Evolutionary conservation across 2,888 invertebrate genomes (phyloP), one percentile per base, ranked within the genome.

Genomic region (Eupithecia pulchellata): DNA sequence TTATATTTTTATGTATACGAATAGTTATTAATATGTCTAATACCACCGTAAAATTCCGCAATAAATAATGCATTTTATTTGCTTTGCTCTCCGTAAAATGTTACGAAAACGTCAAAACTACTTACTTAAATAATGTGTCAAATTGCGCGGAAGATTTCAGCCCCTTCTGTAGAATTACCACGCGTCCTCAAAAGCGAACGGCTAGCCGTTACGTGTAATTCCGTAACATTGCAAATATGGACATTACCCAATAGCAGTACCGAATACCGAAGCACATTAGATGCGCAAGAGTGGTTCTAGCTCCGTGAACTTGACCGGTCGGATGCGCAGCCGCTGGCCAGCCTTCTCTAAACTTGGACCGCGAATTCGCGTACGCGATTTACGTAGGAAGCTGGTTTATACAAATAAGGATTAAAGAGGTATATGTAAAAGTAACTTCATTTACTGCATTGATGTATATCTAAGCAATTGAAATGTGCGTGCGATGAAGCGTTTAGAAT

Each of bases 221-320:
- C 62, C 55, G 69, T 73, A 73, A 69, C 72, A 71, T 77, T 75
- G 74, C 77, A 74, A 78, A 77, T 69, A 77, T 68, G 70, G 68
- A 57, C 72, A 72, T 75, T 78, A 68, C 70, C 66, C 70, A 73
- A 75, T 71, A 64, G 66, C 66, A 72, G 68, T 63, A 68, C 57
- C 29, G 32, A 60, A 58, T 71, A 72, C 68, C 75, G 64, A 69
- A 78, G 64, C 72, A 69, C 72, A 75, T 78, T 78, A 75, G 82
- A 83, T 82, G 82, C 79, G 80, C 80, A 80, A 80, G 79, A 80
- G 79, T 80, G 79, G 69, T 63, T 70, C 52, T 58, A 52, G 79
- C 83, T 82, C 91, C 91, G 83, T 92, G 92, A 92, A 91, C 92
- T 92, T 92, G 92, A 91, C 92, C 92, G 90, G 81, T 78, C 83